Conservation (phyloP, 2,888 invertebrate species). For the Rapana venosa region DNA sequence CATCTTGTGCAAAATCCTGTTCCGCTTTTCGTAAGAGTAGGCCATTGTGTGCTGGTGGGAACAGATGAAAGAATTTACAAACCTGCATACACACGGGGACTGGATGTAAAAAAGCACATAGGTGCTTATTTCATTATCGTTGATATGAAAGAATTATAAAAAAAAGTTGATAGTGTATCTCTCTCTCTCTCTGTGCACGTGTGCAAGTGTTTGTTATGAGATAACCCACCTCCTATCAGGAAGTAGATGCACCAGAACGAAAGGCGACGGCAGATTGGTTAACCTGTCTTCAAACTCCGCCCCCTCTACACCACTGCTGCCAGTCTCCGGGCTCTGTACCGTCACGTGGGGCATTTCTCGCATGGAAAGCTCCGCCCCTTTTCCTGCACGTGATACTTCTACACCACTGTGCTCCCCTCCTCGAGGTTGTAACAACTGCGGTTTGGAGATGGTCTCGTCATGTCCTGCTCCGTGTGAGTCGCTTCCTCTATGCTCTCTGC, state of each 20-base stretch:
- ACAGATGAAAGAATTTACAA: too few species aligned
- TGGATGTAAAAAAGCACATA: too few species aligned
- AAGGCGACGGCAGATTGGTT: constrained; percentile 12
- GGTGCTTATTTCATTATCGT: too few species aligned
- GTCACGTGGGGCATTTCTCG: constrained; percentile 23
- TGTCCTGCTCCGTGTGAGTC: not conserved
- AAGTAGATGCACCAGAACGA: constrained; percentile 30
- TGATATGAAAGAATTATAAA: too few species aligned
- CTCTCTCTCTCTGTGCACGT: not conserved
- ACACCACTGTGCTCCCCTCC: constrained; percentile 1
- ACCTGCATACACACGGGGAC: too few species aligned
- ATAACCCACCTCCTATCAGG: constrained; percentile 14
- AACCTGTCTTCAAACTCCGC: constrained; percentile 16
- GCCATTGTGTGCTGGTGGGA: too few species aligned
- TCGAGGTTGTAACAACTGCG: not conserved
- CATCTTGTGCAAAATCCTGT: too few species aligned
- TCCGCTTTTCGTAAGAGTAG: too few species aligned
- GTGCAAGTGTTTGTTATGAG: too few species aligned
- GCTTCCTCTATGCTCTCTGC: not conserved
- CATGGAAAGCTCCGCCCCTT: not conserved
- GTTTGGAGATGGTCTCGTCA: not conserved
- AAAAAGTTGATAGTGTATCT: too few species aligned
- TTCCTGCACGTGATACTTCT: not conserved
- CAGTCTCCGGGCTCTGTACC: constrained; percentile 24
- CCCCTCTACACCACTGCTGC: constrained; percentile 14